phyloP scores from a whole-genome alignment of 2,888 invertebrate genomes.

The Griposia aprilina region DNA sequence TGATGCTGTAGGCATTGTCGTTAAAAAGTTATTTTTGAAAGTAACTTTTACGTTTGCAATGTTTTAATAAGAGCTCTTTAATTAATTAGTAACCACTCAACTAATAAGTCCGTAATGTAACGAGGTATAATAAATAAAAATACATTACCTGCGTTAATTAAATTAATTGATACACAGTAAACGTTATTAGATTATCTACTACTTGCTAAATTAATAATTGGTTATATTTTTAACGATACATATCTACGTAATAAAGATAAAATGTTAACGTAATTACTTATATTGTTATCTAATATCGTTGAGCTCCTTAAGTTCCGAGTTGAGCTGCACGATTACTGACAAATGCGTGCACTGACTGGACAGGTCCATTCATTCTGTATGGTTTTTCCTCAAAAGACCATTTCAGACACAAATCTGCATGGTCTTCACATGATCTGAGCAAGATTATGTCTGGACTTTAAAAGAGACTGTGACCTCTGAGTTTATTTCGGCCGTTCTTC shows the following conservation, averaged over 20 bases:
- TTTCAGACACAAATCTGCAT: too few species aligned
- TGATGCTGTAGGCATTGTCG: too few species aligned
- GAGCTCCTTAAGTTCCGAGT: too few species aligned
- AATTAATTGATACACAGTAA: conserved; percentile 19
- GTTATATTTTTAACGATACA: conserved; percentile 9
- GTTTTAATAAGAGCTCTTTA: conserved; percentile 9
- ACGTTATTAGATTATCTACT: neutral
- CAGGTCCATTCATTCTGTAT: too few species aligned
- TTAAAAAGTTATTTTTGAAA: neutral
- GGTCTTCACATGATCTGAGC: too few species aligned
- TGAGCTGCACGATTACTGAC: too few species aligned
- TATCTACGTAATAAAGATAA: neutral
- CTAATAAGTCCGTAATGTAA: conserved; percentile 18
- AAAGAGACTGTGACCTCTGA: too few species aligned
- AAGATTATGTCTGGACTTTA: too few species aligned
- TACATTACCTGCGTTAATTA: neutral
- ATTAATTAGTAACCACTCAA: conserved; percentile 22
- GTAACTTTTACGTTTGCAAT: neutral
- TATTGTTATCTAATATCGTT: neutral
- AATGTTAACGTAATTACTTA: neutral
- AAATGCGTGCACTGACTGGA: too few species aligned
- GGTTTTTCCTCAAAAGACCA: too few species aligned
- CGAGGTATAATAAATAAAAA: conserved; percentile 9
- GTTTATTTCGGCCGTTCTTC: too few species aligned
- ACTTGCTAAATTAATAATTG: conserved; percentile 11